phyloP scores from a whole-genome alignment of 2,888 invertebrate genomes.

The Brassicogethes aeneus region DNA sequence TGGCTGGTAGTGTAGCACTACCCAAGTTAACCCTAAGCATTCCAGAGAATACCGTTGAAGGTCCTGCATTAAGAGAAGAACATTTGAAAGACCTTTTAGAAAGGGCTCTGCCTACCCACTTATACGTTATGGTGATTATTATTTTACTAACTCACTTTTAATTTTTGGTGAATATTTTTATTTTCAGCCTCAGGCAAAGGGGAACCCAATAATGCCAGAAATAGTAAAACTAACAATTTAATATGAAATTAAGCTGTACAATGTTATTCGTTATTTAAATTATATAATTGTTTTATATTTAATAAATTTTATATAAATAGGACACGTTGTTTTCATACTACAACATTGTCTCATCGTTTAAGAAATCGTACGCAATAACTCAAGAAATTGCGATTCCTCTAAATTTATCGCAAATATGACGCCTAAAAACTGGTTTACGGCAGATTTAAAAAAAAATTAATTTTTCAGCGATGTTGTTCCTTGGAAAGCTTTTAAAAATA shows the following conservation, averaged over 20 bases:
- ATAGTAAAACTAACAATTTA: neutral
- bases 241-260: no score
- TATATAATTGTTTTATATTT: neutral
- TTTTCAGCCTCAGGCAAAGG: slow-evolving; percentile 31
- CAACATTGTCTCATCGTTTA: no score
- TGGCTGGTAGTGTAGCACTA: slow-evolving; percentile 63
- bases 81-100: slow-evolving; percentile 49
- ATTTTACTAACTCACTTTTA: no score
- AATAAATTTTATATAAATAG: neutral
- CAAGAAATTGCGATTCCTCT: neutral
- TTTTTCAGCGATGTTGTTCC: no score
- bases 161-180: slow-evolving; percentile 8
- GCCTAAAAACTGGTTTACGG: no score
- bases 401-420: neutral
- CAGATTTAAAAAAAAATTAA: no score
- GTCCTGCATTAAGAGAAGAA: slow-evolving; percentile 38
- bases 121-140: slow-evolving; percentile 55
- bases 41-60: slow-evolving; percentile 38
- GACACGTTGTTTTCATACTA: no score
- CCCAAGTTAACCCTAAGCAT: slow-evolving; percentile 51
- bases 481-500: no score
- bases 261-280: neutral
- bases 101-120: slow-evolving; percentile 53
- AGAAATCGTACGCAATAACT: no score
- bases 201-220: slow-evolving; percentile 18